Conservation (phyloP, 1,140 invertebrate species). For the Zaprionus nigranus region DNA sequence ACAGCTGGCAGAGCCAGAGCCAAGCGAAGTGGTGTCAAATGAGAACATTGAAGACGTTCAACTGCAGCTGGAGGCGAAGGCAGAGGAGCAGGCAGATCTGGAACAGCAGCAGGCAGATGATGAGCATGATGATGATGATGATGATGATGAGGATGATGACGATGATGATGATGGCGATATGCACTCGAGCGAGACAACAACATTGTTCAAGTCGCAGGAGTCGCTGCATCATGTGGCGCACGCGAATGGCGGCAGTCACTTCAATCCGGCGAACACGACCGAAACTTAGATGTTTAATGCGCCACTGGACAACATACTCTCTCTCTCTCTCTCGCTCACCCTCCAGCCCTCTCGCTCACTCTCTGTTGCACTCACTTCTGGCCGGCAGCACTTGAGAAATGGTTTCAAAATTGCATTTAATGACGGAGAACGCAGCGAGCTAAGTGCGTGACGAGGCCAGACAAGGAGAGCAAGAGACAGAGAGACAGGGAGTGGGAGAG, state of each 20-base stretch:
- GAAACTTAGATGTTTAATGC: slow-evolving; percentile 37
- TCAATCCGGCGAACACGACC: slow-evolving; percentile 35
- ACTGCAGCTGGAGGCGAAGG: not conserved
- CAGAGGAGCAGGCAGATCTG: not conserved
- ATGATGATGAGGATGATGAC: slow-evolving; percentile 50
- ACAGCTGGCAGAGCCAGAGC: not conserved
- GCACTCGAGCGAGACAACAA: slow-evolving; percentile 70
- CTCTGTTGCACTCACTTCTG: not conserved
- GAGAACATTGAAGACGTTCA: not conserved
- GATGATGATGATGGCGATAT: slow-evolving; percentile 61
- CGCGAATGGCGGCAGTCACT: slow-evolving; percentile 49
- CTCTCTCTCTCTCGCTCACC: not conserved
- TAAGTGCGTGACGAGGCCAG: not conserved
- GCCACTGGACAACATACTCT: not conserved
- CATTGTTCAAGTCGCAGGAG: slow-evolving; percentile 66
- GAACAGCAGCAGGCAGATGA: slow-evolving; percentile 1
- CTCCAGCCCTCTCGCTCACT: not conserved
- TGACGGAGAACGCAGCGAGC: slow-evolving; percentile 18
- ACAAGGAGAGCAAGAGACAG: not conserved
- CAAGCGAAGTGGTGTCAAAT: not conserved
- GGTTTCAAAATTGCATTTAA: slow-evolving; percentile 78
- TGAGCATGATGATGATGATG: not conserved
- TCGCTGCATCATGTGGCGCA: slow-evolving; percentile 53
- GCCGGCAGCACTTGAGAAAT: slow-evolving; percentile 36
- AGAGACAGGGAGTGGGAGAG: not conserved